Base-by-base conservation (phyloP, 2,113 vertebrate genomes). In the Donacobius atricapilla region DNA sequence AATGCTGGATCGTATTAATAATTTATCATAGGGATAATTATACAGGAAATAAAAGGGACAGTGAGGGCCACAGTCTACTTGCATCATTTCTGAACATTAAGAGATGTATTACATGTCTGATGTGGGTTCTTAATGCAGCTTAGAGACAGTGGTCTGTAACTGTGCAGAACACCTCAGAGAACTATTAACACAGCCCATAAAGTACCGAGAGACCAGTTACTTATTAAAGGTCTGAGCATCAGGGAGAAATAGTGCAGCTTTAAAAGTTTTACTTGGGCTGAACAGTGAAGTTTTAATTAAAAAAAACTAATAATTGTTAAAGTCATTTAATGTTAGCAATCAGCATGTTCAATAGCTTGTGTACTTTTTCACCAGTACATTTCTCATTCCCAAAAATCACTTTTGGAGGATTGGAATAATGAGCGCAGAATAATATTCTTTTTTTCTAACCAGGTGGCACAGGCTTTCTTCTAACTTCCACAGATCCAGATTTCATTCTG, bases 1-100 rank as follows among this genome's bases (percentile, higher is more conserved):
- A 95, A 92, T 93, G 60, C 27, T 81, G 60, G 64, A 87, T 89
- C 64, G 56, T 77, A 61, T 95, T 58, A 97, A 96, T 92, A 94
- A 95, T 97, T 95, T 76, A 95, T 90, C n/a, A 30, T 47, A 58
- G 39, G 71, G 68, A 63, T 87, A 93, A 97, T 96, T 92, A 60
- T 70, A 44, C 93, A 89, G 94, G 83, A 95, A 94, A 81, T 92
- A 60, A 93, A 91, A 84, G 88, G 80, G 86, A 90, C 91, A 78
- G 48, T 91, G 72, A 54, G 51, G 24, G 33, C 66, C 10, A 8
- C 35, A 14, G 3, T 69, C 70, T 85, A 3, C 66, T 93, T 88
- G 33, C 47, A 51, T 84, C 0, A 2, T 87, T 94, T 92, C 47
- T 83, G 42, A 94, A 48, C 47, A n/a, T 25, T 35, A 50, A 48